phyloP scores from a whole-genome alignment of 2,113 vertebrate species.

The Columba janthina region DNA sequence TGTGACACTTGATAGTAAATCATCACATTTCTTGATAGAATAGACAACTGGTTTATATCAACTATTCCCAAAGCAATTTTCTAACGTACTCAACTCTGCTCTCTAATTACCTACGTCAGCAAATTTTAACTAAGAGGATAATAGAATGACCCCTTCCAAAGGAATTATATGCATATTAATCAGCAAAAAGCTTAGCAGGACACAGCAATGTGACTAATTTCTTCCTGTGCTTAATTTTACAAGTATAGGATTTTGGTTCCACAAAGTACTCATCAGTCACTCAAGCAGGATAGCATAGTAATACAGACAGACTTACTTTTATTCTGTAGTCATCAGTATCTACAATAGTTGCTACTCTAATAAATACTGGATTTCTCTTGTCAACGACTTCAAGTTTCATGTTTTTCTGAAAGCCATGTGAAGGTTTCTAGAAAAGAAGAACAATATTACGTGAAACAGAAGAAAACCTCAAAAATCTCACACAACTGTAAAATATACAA shows the following conservation, averaged over 20 bases:
- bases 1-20: not conserved
- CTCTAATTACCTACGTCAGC: not conserved
- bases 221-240: not conserved
- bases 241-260: not conserved
- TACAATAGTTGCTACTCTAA: constrained; percentile 83
- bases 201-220: not conserved
- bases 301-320: constrained; percentile 74
- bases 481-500: not conserved
- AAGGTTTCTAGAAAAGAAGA: constrained; percentile 77
- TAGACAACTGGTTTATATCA: not conserved
- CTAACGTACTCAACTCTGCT: not conserved
- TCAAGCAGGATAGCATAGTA: not conserved
- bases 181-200: not conserved
- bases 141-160: not conserved
- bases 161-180: not conserved
- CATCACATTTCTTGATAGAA: not conserved
- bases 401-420: constrained; percentile 84
- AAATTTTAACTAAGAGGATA: not conserved
- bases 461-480: not conserved
- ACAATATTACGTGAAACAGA: not conserved
- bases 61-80: not conserved
- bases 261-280: not conserved
- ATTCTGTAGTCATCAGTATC: constrained; percentile 85
- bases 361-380: constrained; percentile 83
- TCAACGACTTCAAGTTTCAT: constrained; percentile 87